Base-by-base conservation (phyloP, 30 jellyfish, hydroid and myxozoan genomes). In the Turritopsis rubra region DNA sequence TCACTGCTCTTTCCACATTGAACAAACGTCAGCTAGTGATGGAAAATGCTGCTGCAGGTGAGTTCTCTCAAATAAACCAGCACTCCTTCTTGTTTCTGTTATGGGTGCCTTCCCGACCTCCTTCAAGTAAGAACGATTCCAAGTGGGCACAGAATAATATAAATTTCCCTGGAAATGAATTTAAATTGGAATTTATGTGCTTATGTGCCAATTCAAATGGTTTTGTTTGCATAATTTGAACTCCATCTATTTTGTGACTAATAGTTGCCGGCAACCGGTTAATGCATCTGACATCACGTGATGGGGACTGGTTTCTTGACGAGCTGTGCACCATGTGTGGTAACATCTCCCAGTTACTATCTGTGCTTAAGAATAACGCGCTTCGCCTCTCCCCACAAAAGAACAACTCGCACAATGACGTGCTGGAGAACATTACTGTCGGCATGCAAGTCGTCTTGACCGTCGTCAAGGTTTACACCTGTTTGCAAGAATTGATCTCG, bases 11-110 rank as follows among this genome's bases (percentile, higher is more conserved):
- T 85, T 72, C 96, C 0, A 93, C 99, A 8, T 83, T 93, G 28
- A 93, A 93, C 77, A 85, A 87, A 52, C 80, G 96, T 31, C 89
- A 75, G 31, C 80, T 93, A 84, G 95, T 82, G 74, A 93, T 93
- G 99, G 99, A 93, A 72, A 93, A 93, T 78, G 96, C 99, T 16
- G 99, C 99, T 21, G 87, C 96, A 3, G 98, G 98, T 92, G 18
- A 70, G 91, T n/a, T n/a, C n/a, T n/a, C n/a, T n/a, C n/a, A n/a
- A n/a, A n/a, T n/a, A n/a, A n/a, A n/a, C n/a, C n/a, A n/a, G n/a
- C n/a, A n/a, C n/a, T n/a, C n/a, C n/a, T n/a, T n/a, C n/a, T n/a
- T n/a, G n/a, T n/a, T n/a, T n/a, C n/a, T n/a, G n/a, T n/a, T n/a
- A n/a, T n/a, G n/a, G n/a, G n/a, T n/a, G n/a, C n/a, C n/a, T n/a